These are phyloP conservation scores for Drosophila lacicola DNA, from an alignment of 2,888 invertebrate genomes.

Conservation along the genomic window DNA sequence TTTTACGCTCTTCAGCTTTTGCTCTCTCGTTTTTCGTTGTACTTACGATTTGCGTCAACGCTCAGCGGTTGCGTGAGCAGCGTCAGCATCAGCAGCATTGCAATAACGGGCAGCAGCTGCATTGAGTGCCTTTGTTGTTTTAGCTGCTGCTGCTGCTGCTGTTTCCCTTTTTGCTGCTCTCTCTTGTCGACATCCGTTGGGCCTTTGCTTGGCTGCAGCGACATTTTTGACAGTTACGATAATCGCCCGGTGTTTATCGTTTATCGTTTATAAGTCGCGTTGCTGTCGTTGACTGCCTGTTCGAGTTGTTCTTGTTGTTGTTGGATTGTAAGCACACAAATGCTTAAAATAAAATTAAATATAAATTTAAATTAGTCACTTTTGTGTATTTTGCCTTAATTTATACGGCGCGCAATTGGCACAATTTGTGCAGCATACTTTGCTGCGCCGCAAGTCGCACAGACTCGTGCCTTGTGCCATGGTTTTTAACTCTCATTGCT, in stretches of 20 bases:
- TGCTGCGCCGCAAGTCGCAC: slow-evolving; percentile 32
- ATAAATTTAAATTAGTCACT: slow-evolving; percentile 16
- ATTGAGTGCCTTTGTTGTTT: slow-evolving; percentile 25
- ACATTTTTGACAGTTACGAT: slow-evolving; percentile 42
- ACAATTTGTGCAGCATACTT: slow-evolving; percentile 49
- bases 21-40: slow-evolving; percentile 10
- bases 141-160: slow-evolving; percentile 27
- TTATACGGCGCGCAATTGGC: slow-evolving; percentile 31
- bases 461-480: neutral
- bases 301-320: slow-evolving; percentile 23
- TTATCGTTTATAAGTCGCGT: slow-evolving; percentile 22
- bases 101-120: slow-evolving; percentile 56
- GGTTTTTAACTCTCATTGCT: slow-evolving; percentile 17
- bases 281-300: slow-evolving; percentile 22
- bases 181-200: slow-evolving; percentile 24
- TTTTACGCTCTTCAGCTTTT: neutral
- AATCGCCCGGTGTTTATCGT: slow-evolving; percentile 27
- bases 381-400: slow-evolving; percentile 17
- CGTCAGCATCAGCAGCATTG: slow-evolving; percentile 61
- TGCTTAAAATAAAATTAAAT: slow-evolving; percentile 13
- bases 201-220: slow-evolving; percentile 41
- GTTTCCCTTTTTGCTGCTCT: slow-evolving; percentile 32
- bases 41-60: slow-evolving; percentile 69
- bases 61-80: slow-evolving; percentile 59
- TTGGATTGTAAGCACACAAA: slow-evolving; percentile 10